These are phyloP conservation scores for Onchidella celtica DNA, from an alignment of 2,888 invertebrate genomes.

Conservation along the genomic window DNA sequence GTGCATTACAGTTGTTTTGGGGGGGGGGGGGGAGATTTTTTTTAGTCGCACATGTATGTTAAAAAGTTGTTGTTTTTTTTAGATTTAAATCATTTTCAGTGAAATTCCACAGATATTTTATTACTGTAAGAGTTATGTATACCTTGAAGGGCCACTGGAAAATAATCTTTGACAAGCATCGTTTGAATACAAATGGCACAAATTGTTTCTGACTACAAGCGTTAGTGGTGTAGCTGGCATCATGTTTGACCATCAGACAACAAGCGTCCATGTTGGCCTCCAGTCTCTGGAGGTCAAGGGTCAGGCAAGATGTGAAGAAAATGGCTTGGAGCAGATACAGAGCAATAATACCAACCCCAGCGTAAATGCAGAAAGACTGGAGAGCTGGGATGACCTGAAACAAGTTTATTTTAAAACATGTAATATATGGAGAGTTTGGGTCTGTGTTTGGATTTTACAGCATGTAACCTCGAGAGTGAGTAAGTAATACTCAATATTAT, in stretches of 20 bases:
- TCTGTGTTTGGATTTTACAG: no score
- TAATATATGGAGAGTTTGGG: no score
- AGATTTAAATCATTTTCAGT: no score
- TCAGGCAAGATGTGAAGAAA: conserved; percentile 89
- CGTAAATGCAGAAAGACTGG: conserved; percentile 90
- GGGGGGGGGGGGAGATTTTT: no score
- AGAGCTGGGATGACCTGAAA: conserved; percentile 90
- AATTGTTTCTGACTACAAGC: conserved; percentile 18
- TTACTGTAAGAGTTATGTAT: neutral
- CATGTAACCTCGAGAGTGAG: no score
- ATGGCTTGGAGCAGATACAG: conserved; percentile 86
- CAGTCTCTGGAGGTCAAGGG: conserved; percentile 84
- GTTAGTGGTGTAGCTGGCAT: neutral
- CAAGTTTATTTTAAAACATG: no score
- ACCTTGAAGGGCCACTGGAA: neutral
- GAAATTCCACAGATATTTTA: neutral
- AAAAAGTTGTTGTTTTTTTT: no score
- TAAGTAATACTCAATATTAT: no score
- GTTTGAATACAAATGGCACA: conserved; percentile 9
- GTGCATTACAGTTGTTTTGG: no score
- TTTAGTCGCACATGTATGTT: no score
- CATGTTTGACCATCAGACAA: neutral
- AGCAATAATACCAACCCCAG: conserved; percentile 88
- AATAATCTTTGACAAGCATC: neutral
- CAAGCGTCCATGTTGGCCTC: conserved; percentile 48